A percentile compares a stretch with the other conserved stretches of the same genome.
Evolutionary conservation across 1,140 invertebrate species (phyloP).

Genomic region (Drosophila pectinifera): DNA sequence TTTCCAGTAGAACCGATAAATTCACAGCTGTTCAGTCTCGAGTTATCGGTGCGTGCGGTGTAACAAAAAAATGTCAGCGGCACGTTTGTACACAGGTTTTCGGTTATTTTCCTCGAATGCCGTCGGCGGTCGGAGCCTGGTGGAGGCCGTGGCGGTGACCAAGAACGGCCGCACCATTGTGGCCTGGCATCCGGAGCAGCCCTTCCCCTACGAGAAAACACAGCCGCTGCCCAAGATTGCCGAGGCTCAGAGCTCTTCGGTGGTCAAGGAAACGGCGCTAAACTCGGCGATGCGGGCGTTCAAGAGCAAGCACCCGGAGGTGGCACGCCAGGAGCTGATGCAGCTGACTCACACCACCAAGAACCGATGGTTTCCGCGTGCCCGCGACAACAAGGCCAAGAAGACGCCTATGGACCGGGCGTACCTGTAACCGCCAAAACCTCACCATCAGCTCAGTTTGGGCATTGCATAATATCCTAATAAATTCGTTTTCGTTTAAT

Average conservation of each 20-base stretch:
- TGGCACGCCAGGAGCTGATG: conserved; percentile 89
- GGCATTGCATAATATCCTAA: conserved; percentile 64
- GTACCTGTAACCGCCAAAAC: conserved; percentile 87
- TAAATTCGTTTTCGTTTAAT: conserved; percentile 58
- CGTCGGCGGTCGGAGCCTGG: conserved; percentile 69
- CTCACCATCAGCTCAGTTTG: background rate
- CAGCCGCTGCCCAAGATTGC: conserved; percentile 88
- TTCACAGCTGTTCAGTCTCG: background rate
- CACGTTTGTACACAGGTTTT: conserved; percentile 63
- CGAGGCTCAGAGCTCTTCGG: conserved; percentile 78
- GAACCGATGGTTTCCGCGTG: conserved; percentile 91
- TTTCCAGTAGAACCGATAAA: background rate
- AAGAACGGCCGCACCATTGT: conserved; percentile 92
- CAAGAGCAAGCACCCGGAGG: conserved; percentile 87
- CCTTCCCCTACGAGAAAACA: conserved; percentile 94
- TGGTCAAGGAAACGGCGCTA: conserved; percentile 88
- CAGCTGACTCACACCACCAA: conserved; percentile 92
- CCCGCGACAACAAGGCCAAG: conserved; percentile 88
- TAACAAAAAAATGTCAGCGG: conserved; percentile 56
- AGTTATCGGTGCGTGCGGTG: background rate
- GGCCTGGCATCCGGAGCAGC: conserved; percentile 93
- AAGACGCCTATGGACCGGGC: conserved; percentile 89
- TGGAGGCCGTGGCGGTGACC: conserved; percentile 88
- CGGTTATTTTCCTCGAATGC: conserved; percentile 77
- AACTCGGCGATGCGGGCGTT: conserved; percentile 88